Evolutionary conservation across 2,888 invertebrate species (phyloP).

Genomic region (Eupithecia vulgata): DNA sequence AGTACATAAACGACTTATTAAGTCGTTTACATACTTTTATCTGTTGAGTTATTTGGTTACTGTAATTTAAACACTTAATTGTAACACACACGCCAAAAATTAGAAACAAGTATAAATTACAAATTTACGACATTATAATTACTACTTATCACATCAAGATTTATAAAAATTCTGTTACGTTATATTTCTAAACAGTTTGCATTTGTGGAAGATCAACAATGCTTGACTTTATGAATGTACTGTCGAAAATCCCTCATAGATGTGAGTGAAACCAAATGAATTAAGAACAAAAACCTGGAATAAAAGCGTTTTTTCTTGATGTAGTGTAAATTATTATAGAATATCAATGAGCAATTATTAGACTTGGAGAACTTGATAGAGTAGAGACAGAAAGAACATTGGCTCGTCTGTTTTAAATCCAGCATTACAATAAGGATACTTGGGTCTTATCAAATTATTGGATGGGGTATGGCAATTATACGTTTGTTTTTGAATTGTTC

Average conservation of each 20-base stretch:
- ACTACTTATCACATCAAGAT: slow-evolving; percentile 15
- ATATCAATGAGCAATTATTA: not conserved
- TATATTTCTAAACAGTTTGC: not conserved
- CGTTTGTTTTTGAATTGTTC: not conserved
- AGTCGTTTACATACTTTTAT: not conserved
- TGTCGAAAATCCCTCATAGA: not conserved
- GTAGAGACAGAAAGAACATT: not conserved
- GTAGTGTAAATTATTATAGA: not conserved
- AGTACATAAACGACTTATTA: too few relatives aligned
- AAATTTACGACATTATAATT: not conserved
- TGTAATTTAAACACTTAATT: not conserved
- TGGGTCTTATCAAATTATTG: not conserved
- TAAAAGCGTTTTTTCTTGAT: not conserved
- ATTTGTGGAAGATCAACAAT: not conserved
- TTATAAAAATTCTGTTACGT: slow-evolving; percentile 3
- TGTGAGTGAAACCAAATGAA: not conserved
- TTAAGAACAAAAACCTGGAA: not conserved
- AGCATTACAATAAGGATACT: not conserved
- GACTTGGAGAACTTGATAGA: not conserved
- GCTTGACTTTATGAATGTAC: not conserved
- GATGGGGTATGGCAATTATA: not conserved
- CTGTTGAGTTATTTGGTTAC: not conserved
- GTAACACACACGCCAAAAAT: too few relatives aligned
- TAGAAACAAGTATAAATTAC: not conserved
- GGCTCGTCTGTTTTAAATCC: not conserved